Base-by-base conservation (phyloP, 2,888 invertebrate genomes). In the Pelosia muscerda region DNA sequence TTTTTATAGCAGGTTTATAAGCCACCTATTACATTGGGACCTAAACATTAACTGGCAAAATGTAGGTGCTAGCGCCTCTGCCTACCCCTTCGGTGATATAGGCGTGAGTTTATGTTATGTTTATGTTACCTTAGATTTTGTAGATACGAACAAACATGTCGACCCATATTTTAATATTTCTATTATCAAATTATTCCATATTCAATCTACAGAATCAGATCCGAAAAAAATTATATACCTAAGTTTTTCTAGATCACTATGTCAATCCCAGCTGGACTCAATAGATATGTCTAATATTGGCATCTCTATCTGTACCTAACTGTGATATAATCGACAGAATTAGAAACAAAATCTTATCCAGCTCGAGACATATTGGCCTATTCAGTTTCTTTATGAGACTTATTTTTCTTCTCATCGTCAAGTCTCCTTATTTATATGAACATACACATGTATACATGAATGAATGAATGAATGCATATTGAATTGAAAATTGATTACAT, bases 251-350 rank as follows among this genome's bases (percentile, higher is more conserved):
- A 81, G 81, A 78, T 76, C 73, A 75, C 63, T 77, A 75, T 81
- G 81, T 80, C 79, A 80, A 76, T 79, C 74, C 74, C 67, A 72
- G 75, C 77, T 84, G 81, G 76, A 87, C 84, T 85, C 79, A 82
- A 83, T 82, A 78, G 76, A 74, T 82, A 78, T 68, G 68, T 81
- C 86, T 86, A 85, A 86, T 81, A 81, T 82, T 82, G 86, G 85
- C 74, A 65, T 65, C 77, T 76, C 71, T 78, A 81, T 82, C 84
- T 49, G 81, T 83, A 84, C n/a, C n/a, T 2, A 19, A n/a, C n/a
- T 9, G 73, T 89, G 88, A 87, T 84, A 86, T 81, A 86, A 90
- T 82, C 89, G 87, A 87, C 89, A 55, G 77, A 88, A 83, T 88
- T 90, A 90, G 88, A 79, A 84, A 74, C 73, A 68, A 81, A 84